Base-by-base conservation (phyloP, 2,888 invertebrate species). In the Hirtodrosophila cameraria region DNA sequence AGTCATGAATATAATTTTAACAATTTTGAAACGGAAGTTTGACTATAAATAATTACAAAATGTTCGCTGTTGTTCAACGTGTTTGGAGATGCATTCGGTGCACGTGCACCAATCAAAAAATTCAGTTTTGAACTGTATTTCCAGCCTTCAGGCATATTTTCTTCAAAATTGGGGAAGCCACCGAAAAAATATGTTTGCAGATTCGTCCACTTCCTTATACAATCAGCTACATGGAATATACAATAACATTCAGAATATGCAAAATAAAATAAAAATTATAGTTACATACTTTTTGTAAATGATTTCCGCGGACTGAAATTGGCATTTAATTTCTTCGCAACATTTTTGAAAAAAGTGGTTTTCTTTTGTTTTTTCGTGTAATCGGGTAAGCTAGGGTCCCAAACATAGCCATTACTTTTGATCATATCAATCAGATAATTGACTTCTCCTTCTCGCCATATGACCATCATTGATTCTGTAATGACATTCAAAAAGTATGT, bases 151-250 rank as follows among this genome's bases (percentile, higher is more conserved):
- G 31, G 16, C 9, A 64, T 28, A 28, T 25, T 41, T 8, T 48
- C 48, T 7, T 64, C 64, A 2, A 13, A 27, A 4, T 66, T 52
- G n/a, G 52, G 41, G 9, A 41, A 13, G 5, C 45, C 36, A 1
- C 35, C 31, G 6, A 42, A 39, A 3, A 48, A 65, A 59, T 65
- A 65, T 6, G 65, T 59, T 9, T 66, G 50, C 6, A 65, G 36
- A 42, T 66, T 66, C 46, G 52, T 59, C 65, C 65, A 65, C 16
- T 65, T 65, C 12, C 60, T 66, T 8, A 52, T 66, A 16, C 66
- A 65, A 42, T 65, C 65, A 13, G 46, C 65, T 65, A 1, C 2
- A 38, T 7, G n/a, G n/a, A n/a, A 9, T 20, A 13, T 3, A 36
- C 7, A 0, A 31, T 2, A n/a, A 20, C 5, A 7, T 48, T 1